Base-by-base conservation (phyloP, 2,113 vertebrate species). In the Machaerirhynchus nigripectus region DNA sequence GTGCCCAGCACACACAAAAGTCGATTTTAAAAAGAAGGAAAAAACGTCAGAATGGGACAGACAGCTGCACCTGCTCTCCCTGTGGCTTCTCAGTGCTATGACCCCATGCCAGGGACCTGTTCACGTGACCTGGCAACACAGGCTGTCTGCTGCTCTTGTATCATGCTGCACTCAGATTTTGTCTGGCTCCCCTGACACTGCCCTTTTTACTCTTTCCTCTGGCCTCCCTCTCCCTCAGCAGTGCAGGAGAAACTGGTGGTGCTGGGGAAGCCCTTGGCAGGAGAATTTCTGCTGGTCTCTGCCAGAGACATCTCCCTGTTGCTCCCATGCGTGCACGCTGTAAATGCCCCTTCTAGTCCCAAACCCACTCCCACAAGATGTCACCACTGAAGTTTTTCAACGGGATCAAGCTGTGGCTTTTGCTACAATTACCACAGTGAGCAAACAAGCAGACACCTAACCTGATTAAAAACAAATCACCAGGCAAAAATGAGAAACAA, bases 41-140 rank as follows among this genome's bases (percentile, higher is more conserved):
- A 22, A 60, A 20, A n/a, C 27, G 9, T 74, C 22, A 28, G 17
- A 68, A 15, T 9, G 12, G 10, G 7, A 81, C 22, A 68, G 44
- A 33, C 60, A 82, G 27, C 15, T 19, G 26, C 35, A 50, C 26
- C 67, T 71, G 11, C 23, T 69, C 13, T 86, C 28, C n/a, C 73
- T n/a, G 40, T 56, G 35, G 23, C 15, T 76, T 49, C 57, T 60
- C 75, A 63, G 15, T 68, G 70, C 40, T 11, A 4, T 39, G 49
- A 68, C 4, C 1, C 53, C 20, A 20, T 2, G 3, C 7, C 64
- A 73, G n/a, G n/a, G 37, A 70, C 31, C 15, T 33, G 19, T 24
- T 77, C 55, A 57, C 2, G 1, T 30, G 6, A 1, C 19, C 27
- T 23, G 14, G 9, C 1, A 0, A 31, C 46, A 65, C 33, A n/a